Percentiles rank a stretch among this genome's conserved stretches.
Evolutionary conservation across 2,113 vertebrate genomes (phyloP).

Genomic region (Ailuropoda melanoleuca): DNA sequence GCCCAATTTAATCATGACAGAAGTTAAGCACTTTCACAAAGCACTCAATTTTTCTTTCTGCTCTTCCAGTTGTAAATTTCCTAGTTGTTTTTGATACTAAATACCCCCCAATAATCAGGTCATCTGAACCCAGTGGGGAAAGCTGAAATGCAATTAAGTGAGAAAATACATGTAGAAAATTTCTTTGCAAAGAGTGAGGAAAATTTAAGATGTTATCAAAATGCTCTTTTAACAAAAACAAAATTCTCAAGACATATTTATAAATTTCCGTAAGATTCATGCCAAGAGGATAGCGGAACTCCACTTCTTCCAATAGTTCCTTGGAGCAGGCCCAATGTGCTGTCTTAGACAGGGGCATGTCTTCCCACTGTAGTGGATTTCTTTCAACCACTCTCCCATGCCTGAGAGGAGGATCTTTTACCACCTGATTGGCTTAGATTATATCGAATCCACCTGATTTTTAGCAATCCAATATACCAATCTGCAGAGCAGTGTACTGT

Average conservation of each 20-base stretch:
- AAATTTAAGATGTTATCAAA: conserved; percentile 47
- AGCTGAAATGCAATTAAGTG: conserved; percentile 40
- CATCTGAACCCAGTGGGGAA: conserved; percentile 6
- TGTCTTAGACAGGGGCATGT: background rate
- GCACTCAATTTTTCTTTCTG: conserved; percentile 27
- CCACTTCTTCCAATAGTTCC: background rate
- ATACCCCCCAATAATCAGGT: conserved; percentile 23
- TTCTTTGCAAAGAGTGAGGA: conserved; percentile 4
- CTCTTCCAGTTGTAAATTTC: background rate
- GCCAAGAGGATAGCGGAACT: background rate
- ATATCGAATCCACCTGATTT: background rate
- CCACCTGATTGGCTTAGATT: background rate
- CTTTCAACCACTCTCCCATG: background rate
- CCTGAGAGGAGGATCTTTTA: background rate
- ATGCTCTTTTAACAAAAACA: conserved; percentile 40
- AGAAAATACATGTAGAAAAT: conserved; percentile 43
- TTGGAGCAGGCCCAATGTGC: background rate
- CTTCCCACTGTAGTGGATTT: background rate
- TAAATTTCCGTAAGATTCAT: conserved; percentile 15
- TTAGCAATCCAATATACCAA: background rate
- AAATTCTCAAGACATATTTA: conserved; percentile 9
- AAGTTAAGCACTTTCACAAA: background rate
- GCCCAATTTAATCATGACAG: conserved; percentile 14
- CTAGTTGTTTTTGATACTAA: conserved; percentile 43
- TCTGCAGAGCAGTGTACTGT: background rate